Percentiles rank a stretch among this genome's conserved stretches.
Evolutionary conservation across 2,888 invertebrate species (phyloP).

Genomic region (Allophyes oxyacanthae): DNA sequence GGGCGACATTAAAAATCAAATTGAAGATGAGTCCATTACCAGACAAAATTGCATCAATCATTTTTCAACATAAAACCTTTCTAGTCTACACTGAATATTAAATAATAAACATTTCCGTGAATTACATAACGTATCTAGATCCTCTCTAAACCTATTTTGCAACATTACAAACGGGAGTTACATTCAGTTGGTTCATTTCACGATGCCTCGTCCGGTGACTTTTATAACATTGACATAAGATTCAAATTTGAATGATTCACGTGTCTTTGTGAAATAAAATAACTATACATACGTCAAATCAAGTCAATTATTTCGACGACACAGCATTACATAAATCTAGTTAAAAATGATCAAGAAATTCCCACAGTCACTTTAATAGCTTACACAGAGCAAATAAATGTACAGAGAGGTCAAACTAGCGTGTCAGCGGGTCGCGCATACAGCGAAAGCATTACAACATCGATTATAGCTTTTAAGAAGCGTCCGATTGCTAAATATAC

Average conservation of each 20-base stretch:
- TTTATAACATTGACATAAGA: too few species aligned
- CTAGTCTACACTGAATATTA: slow-evolving; percentile 18
- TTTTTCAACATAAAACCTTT: slow-evolving; percentile 18
- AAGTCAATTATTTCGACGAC: slow-evolving; percentile 25
- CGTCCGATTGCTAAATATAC: slow-evolving; percentile 57
- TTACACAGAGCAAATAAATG: slow-evolving; percentile 54
- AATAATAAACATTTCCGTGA: slow-evolving; percentile 39
- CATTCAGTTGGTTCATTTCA: slow-evolving; percentile 3
- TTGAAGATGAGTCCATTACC: slow-evolving; percentile 10
- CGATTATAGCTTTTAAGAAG: slow-evolving; percentile 64
- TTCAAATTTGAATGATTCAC: too few species aligned
- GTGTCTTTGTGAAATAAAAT: too few species aligned
- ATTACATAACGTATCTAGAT: slow-evolving; percentile 46
- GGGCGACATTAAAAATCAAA: slow-evolving; percentile 23
- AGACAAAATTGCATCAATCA: slow-evolving; percentile 37
- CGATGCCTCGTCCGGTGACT: too few species aligned
- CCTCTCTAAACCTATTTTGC: slow-evolving; percentile 42
- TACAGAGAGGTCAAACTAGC: slow-evolving; percentile 57
- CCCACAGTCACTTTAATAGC: slow-evolving; percentile 40
- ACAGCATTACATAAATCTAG: slow-evolving; percentile 37
- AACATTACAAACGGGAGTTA: slow-evolving; percentile 13
- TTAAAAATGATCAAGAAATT: slow-evolving; percentile 43
- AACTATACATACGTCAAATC: slow-evolving; percentile 9
- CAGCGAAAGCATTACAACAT: slow-evolving; percentile 66
- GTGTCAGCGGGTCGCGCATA: slow-evolving; percentile 55